phyloP scores from a whole-genome alignment of 2,797 vertebrate species.

The Lacerta agilis region DNA sequence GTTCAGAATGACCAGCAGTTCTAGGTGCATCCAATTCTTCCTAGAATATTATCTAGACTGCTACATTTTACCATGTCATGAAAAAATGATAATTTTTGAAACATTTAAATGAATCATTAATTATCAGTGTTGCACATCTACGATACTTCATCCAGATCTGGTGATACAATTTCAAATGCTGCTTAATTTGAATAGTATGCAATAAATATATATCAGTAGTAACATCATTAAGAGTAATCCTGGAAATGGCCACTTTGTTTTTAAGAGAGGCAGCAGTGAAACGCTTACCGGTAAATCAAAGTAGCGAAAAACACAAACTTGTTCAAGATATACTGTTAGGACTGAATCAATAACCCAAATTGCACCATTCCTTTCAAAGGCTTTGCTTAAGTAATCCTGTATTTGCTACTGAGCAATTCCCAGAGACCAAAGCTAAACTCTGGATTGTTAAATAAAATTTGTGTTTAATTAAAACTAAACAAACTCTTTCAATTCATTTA shows the following conservation, averaged over 20 bases:
- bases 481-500: constrained; percentile 30
- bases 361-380: constrained; percentile 2
- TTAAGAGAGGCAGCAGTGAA: constrained; percentile 15
- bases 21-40: constrained; percentile 15
- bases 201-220: not conserved
- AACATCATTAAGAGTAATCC: not conserved
- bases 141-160: constrained; percentile 1
- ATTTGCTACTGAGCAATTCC: constrained; percentile 4
- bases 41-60: not conserved
- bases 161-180: not conserved
- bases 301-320: not conserved
- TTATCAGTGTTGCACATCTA: not conserved
- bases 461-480: constrained; percentile 35
- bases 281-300: not conserved
- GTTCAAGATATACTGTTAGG: not conserved
- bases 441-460: constrained; percentile 24
- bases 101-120: not conserved
- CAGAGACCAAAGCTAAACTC: constrained; percentile 39
- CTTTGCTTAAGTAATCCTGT: not conserved
- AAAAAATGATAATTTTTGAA: not conserved
- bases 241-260: not conserved
- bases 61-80: not conserved
- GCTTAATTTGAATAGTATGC: not conserved
- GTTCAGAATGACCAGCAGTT: not conserved
- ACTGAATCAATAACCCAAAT: not conserved